phyloP scores from a whole-genome alignment of 1,140 invertebrate genomes.

The Brachionus rotundiformis region DNA sequence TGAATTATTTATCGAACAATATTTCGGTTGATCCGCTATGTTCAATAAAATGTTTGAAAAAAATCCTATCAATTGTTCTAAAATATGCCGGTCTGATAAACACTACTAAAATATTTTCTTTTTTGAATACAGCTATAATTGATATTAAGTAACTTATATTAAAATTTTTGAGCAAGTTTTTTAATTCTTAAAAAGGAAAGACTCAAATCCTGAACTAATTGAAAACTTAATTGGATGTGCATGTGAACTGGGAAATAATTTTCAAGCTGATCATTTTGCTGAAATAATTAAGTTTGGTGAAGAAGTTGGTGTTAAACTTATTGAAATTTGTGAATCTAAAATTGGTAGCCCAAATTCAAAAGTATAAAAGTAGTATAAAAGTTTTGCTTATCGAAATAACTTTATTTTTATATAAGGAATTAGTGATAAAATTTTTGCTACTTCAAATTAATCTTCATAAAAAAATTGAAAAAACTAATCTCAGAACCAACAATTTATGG shows the following conservation, averaged over 20 bases:
- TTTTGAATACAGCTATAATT: background rate
- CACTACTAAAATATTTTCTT: slow-evolving; percentile 4
- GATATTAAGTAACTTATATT: background rate
- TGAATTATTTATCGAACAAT: background rate
- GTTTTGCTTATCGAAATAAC: background rate
- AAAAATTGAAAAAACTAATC: background rate
- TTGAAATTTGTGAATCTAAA: background rate
- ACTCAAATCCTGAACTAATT: slow-evolving; percentile 13
- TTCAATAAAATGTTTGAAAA: slow-evolving; percentile 4
- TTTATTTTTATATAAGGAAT: background rate
- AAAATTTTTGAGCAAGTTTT: background rate
- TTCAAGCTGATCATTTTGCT: slow-evolving; percentile 8
- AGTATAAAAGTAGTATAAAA: background rate
- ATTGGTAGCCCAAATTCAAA: background rate
- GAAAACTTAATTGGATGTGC: slow-evolving; percentile 2
- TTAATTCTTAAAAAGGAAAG: background rate
- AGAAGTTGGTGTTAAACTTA: background rate
- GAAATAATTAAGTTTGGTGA: slow-evolving; percentile 17
- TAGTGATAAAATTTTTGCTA: slow-evolving; percentile 11
- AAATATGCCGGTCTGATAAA: background rate
- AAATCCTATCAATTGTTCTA: background rate
- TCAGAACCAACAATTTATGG: background rate
- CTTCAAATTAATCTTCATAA: slow-evolving; percentile 10
- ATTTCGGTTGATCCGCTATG: background rate
- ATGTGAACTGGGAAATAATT: background rate